A percentile compares a stretch with the other conserved stretches of the same genome.
Evolutionary conservation across 2,888 invertebrate genomes (phyloP).

Genomic region (Nomada ruficornis): DNA sequence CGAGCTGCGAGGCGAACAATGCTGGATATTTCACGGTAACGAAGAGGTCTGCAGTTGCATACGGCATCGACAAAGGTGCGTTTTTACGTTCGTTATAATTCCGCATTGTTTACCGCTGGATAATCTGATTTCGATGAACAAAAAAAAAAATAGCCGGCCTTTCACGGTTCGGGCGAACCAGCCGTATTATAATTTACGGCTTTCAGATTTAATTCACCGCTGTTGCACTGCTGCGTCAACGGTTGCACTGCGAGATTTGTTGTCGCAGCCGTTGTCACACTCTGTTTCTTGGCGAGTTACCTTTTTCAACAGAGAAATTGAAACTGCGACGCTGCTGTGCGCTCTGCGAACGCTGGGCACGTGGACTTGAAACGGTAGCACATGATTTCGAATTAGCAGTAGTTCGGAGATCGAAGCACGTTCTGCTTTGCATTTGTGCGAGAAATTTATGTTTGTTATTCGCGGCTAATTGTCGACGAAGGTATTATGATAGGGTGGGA

Average conservation of each 20-base stretch:
- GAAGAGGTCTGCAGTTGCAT: conserved; percentile 26
- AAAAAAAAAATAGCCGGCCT: not conserved
- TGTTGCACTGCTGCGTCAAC: not conserved
- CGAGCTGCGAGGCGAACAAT: conserved; percentile 37
- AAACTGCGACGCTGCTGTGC: not conserved
- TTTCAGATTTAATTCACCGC: conserved; percentile 30
- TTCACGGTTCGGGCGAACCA: conserved; percentile 6
- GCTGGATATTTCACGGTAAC: conserved; percentile 43
- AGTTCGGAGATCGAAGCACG: not conserved
- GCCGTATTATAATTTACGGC: conserved; percentile 36
- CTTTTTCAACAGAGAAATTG: not conserved
- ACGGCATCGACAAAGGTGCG: conserved; percentile 33
- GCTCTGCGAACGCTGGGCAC: no score
- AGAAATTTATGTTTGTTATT: not conserved
- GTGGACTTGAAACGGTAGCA: no score
- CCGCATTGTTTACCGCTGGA: conserved; percentile 56
- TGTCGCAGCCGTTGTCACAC: not conserved
- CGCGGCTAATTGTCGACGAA: not conserved
- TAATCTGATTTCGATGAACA: conserved; percentile 45
- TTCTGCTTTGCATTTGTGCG: no score
- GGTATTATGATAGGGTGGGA: not conserved
- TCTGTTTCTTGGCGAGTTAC: not conserved
- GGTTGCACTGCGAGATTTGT: not conserved
- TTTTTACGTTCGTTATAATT: conserved; percentile 62
- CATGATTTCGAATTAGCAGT: not conserved